phyloP scores from a whole-genome alignment of 1,140 invertebrate species.

The Trichonephila clavipes region DNA sequence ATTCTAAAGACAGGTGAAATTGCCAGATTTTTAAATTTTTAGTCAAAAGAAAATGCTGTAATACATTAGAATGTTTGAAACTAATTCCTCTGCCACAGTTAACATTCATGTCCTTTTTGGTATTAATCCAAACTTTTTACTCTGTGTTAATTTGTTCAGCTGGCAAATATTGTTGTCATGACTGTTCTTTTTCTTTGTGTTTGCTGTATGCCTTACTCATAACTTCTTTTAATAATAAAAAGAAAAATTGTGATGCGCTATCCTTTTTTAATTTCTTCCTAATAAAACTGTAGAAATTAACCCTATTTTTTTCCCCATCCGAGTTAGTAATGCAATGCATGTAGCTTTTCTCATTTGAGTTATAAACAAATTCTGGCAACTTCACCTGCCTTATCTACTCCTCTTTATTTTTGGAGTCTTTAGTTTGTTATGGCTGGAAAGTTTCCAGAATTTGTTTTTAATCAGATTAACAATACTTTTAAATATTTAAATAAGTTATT shows the following conservation, averaged over 20 bases:
- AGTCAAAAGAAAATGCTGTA: constrained; percentile 67
- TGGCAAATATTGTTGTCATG: constrained; percentile 41
- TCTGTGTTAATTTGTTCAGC: constrained; percentile 51
- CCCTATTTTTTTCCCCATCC: constrained; percentile 7
- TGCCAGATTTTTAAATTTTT: constrained; percentile 64
- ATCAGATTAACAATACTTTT: not conserved
- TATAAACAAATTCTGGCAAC: constrained; percentile 76
- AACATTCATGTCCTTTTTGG: constrained; percentile 57
- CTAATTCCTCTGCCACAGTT: constrained; percentile 72
- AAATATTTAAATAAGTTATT: too few relatives aligned
- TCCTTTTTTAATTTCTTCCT: constrained; percentile 36
- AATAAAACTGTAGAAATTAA: constrained; percentile 8
- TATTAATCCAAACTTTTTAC: constrained; percentile 38
- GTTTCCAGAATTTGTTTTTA: constrained; percentile 75
- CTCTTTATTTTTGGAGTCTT: constrained; percentile 64
- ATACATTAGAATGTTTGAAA: constrained; percentile 72
- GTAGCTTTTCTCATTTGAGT: constrained; percentile 44
- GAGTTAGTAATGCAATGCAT: constrained; percentile 61
- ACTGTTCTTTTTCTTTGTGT: constrained; percentile 61
- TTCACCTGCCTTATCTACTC: constrained; percentile 74
- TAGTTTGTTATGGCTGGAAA: constrained; percentile 69
- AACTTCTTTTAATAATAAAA: constrained; percentile 10
- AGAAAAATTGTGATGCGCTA: constrained; percentile 4
- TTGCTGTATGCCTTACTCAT: constrained; percentile 44
- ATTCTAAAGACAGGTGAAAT: constrained; percentile 74